These are phyloP conservation scores for Novumbra hubbsi DNA, from an alignment of 2,797 vertebrate genomes.

Conservation along the genomic window DNA sequence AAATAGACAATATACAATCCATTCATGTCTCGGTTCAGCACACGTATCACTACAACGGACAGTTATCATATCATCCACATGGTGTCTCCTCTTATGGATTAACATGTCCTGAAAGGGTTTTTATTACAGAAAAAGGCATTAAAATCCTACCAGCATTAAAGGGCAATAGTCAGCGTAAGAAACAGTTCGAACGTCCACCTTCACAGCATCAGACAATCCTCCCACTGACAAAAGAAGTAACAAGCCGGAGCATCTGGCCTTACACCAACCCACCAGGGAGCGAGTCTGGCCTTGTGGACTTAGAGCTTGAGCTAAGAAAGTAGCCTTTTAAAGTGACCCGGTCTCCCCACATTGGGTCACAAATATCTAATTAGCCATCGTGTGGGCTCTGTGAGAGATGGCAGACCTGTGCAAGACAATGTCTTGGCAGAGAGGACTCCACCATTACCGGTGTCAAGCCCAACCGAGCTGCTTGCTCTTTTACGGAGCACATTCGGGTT, in stretches of 20 bases:
- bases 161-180: not conserved
- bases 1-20: too few relatives aligned
- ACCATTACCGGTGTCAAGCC: slow-evolving; percentile 52
- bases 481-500: slow-evolving; percentile 42
- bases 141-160: not conserved
- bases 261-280: slow-evolving; percentile 18
- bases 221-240: slow-evolving; percentile 24
- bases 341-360: slow-evolving; percentile 57
- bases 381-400: slow-evolving; percentile 62
- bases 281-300: slow-evolving; percentile 39
- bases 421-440: slow-evolving; percentile 46
- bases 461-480: slow-evolving; percentile 34
- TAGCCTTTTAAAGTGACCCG: slow-evolving; percentile 47
- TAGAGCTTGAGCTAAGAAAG: slow-evolving; percentile 45
- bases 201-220: slow-evolving; percentile 21
- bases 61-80: too few relatives aligned
- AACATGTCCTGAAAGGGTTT: too few relatives aligned
- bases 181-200: not conserved
- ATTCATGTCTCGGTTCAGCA: too few relatives aligned
- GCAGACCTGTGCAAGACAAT: slow-evolving; percentile 49
- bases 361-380: slow-evolving; percentile 64
- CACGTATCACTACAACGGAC: too few relatives aligned
- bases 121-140: too few relatives aligned
- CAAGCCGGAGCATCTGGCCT: slow-evolving; percentile 20
- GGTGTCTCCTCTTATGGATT: too few relatives aligned